These are phyloP conservation scores for Anoplopoma fimbria DNA, from an alignment of 2,113 vertebrate species.

Conservation along the genomic window DNA sequence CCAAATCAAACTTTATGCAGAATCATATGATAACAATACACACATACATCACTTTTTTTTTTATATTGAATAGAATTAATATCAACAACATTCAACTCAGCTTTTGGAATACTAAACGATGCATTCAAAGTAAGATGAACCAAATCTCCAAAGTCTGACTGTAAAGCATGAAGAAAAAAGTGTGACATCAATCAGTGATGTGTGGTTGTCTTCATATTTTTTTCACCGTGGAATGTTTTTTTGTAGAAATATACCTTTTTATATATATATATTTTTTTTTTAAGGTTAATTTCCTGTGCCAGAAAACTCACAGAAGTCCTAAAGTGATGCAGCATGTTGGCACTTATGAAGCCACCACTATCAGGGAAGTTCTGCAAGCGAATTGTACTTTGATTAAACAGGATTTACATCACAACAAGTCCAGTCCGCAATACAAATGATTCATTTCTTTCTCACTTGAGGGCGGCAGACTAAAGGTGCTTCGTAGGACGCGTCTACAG, in stretches of 20 bases:
- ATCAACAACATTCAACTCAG: slow-evolving; percentile 75
- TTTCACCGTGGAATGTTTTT: slow-evolving; percentile 67
- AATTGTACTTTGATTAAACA: slow-evolving; percentile 54
- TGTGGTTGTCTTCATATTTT: slow-evolving; percentile 22
- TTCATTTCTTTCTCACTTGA: slow-evolving; percentile 7
- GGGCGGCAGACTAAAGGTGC: slow-evolving; percentile 71
- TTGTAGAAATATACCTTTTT: slow-evolving; percentile 44
- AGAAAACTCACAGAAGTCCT: slow-evolving; percentile 54
- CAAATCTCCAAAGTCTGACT: slow-evolving; percentile 47
- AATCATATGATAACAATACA: slow-evolving; percentile 68
- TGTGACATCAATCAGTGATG: slow-evolving; percentile 55
- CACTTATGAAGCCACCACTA: slow-evolving; percentile 69
- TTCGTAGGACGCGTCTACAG: slow-evolving; percentile 51
- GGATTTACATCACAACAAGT: slow-evolving; percentile 47
- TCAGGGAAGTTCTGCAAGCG: slow-evolving; percentile 48
- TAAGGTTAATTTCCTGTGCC: slow-evolving; percentile 54
- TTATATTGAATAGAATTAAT: slow-evolving; percentile 74
- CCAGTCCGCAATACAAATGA: slow-evolving; percentile 47
- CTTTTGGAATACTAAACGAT: slow-evolving; percentile 66
- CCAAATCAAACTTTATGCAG: slow-evolving; percentile 67
- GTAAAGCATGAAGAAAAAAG: slow-evolving; percentile 56
- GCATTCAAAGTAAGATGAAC: slow-evolving; percentile 71
- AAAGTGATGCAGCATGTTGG: slow-evolving; percentile 62
- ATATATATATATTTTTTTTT: too few relatives aligned
- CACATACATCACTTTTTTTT: slow-evolving; percentile 67